Evolutionary conservation across 2,888 invertebrate species (phyloP), one percentile per base, ranked within the genome.

Genomic region (Melinaea menophilus): DNA sequence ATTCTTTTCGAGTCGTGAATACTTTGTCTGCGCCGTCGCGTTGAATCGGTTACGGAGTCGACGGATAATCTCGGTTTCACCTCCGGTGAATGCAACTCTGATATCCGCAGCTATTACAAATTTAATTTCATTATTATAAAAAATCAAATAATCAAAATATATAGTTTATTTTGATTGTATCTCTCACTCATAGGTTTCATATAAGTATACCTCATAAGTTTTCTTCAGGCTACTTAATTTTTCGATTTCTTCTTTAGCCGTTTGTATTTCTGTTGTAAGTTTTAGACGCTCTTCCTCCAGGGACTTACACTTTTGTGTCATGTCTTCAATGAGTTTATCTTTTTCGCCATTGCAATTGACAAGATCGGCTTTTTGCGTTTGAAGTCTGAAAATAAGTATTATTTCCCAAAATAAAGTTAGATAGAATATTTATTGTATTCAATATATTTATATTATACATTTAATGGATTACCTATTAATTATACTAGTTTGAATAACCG

Each of bases 401-500:
- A 1, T 11, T 41, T 41, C 3, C 9, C 11, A 60, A 33, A 62
- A 22, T 22, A 22, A 22, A 22, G 22, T 22, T 22, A 22, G 22
- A 22, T 22, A 22, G 22, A 22, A 22, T 22, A 22, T 22, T 22
- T 22, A 22, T 22, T 22, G 22, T 22, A 22, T 22, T 9, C 41
- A 41, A 41, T 9, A 41, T 41, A 41, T 9, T 11, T 9, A 9
- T 9, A 41, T 41, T 9, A 41, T 3, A 9, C 11, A 5, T 3
- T 41, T 9, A 13, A 34, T 22, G 2, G 64, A 65, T 72, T 77
- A 89, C 90, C 88, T 88, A 47, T 74, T 82, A 51, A 90, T 86
- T 75, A 88, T 88, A 64, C 78, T 82, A 66, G 78, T 84, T 68
- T 89, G 90, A 68, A 90, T 81, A 73, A 86, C 83, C 0, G 84